Base-by-base conservation (phyloP, 2,888 invertebrate species). In the Mesodorylaimus sp. region DNA sequence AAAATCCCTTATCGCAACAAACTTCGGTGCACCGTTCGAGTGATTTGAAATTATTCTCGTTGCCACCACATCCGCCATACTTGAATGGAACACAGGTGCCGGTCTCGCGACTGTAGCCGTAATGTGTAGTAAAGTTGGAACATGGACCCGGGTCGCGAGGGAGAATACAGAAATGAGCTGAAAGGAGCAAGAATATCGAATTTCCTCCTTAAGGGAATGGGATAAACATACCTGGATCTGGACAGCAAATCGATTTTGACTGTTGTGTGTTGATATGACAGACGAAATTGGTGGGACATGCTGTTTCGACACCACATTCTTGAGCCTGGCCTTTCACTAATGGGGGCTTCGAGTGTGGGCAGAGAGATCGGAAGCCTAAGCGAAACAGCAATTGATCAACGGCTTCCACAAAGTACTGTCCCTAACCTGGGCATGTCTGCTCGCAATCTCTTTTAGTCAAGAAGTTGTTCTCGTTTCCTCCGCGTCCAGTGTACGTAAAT, bases 401-500 rank as follows among this genome's bases (percentile, higher is more conserved):
- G 21, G 10, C n/a, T 19, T 21, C 7, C 21, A 7, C 10, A 19
- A 21, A 21, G 41, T 21, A 39, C 5, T 21, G n/a, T 7, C 21
- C 10, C 25, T 53, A 26, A 57, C 55, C 50, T 51, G 55, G 53
- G 47, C 60, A 60, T 21, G 53, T 52, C 13, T 47, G 50, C 27
- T 56, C 52, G 42, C 60, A 60, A 25, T 57, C 58, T 19, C 38
- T 52, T 37, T 53, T 49, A 7, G 54, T 55, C 50, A 59, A 39
- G 46, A 59, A 60, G 47, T 60, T 60, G 52, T 60, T 60, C 47
- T 55, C 52, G 43, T 60, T 60, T 23, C 60, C 60, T 10, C 55
- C 56, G 7, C 52, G 50, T 7, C 60, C 60, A 2, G 47, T 44
- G 48, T 53, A 60, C 1, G 55, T 50, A 50, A 60, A 59, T 3